Conservation (phyloP, 2,888 invertebrate species). For the Parascotia fuliginaria region DNA sequence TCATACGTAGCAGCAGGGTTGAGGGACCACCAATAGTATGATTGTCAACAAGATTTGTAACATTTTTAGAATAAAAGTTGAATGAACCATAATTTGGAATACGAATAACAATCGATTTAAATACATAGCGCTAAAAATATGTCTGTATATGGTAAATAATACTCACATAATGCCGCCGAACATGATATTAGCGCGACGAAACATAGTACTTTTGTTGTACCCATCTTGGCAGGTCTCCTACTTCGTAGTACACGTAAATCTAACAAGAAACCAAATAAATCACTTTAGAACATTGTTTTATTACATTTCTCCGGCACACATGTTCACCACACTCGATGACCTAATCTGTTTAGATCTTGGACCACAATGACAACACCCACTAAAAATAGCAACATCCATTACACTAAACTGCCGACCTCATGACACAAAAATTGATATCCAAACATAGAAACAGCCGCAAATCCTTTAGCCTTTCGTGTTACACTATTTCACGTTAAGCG, state of each 20-base stretch:
- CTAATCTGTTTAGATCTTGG: slow-evolving; percentile 80
- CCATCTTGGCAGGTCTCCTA: slow-evolving; percentile 71
- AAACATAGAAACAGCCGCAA: slow-evolving; percentile 41
- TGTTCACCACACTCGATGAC: slow-evolving; percentile 81
- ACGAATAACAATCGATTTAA: slow-evolving; percentile 25
- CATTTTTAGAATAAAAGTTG: slow-evolving; percentile 40
- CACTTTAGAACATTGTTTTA: slow-evolving; percentile 63
- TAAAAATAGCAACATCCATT: slow-evolving; percentile 86
- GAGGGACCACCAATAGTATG: too few relatives aligned
- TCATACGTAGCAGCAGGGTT: too few relatives aligned
- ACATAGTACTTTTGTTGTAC: slow-evolving; percentile 70
- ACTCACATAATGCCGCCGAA: slow-evolving; percentile 77
- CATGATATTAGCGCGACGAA: slow-evolving; percentile 70
- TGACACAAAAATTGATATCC: slow-evolving; percentile 60
- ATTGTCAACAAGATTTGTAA: slow-evolving; percentile 4
- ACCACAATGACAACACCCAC: slow-evolving; percentile 86
- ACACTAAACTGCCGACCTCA: slow-evolving; percentile 60
- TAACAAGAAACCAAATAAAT: slow-evolving; percentile 77
- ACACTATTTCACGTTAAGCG: slow-evolving; percentile 53
- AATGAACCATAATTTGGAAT: slow-evolving; percentile 48
- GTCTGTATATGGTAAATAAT: slow-evolving; percentile 42
- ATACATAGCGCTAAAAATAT: background rate
- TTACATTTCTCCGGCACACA: slow-evolving; percentile 79
- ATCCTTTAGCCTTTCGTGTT: slow-evolving; percentile 45
- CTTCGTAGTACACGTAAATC: slow-evolving; percentile 74